Base-by-base conservation (phyloP, 2,797 vertebrate genomes). In the Pangasius sanitwongsei region DNA sequence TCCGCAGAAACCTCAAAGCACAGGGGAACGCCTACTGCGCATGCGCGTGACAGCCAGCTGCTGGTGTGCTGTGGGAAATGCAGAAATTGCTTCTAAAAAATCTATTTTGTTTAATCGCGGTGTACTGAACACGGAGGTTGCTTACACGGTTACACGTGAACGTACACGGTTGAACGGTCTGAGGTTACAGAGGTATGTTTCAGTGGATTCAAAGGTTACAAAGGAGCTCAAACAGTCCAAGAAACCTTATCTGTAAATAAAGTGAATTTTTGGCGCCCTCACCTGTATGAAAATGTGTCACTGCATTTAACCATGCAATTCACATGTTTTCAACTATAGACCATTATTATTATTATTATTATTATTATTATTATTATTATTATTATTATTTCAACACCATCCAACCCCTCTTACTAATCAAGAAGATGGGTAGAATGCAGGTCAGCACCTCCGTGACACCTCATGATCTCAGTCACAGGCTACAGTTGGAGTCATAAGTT, bases 21-120 rank as follows among this genome's bases (percentile, higher is more conserved):
- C 89, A 16, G 34, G 31, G 34, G 55, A 74, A 70, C 72, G 48
- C 75, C 90, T 57, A 86, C 86, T 37, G 59, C 87, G 31, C 86
- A 48, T 80, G 87, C 34, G 82, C 59, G 2, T 48, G 4, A 41
- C 82, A 86, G 34, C 85, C 89, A 77, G 82, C 87, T 82, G 69
- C 87, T 89, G 59, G 91, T 84, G 91, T 91, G 89, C 81, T 83
- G 69, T 89, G 37, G 75, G 89, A 89, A 90, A 67, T 67, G 61
- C 41, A 65, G 41, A 84, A 50, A 84, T 13, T 16, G 15, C 13
- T 15, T 61, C 34, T 34, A 20, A 3, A 12, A 77, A 13, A 74
- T 23, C 1, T 72, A 0, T 53, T 16, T 20, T 7, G 18, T 1
- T 77, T 53, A 9, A 20, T 23, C 12, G 12, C 50, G 18, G 48